These are phyloP conservation scores for Geophilus truncorum DNA, from an alignment of 2,888 invertebrate species.

Conservation along the genomic window DNA sequence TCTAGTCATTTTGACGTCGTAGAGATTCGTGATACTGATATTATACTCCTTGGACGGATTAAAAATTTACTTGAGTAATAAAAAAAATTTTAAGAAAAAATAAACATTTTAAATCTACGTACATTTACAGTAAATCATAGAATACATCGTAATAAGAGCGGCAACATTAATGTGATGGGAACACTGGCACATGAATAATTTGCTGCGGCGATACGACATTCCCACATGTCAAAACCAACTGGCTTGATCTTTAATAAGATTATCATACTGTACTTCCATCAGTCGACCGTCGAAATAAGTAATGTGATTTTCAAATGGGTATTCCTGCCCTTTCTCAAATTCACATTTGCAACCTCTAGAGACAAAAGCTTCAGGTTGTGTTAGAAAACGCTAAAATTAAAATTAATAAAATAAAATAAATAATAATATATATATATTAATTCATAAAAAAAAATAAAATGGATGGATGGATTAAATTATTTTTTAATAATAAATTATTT, in stretches of 20 bases:
- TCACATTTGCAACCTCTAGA: slow-evolving; percentile 97
- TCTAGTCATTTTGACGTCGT: neutral
- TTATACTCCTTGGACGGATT: neutral
- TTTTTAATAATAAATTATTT: no score
- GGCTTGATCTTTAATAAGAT: slow-evolving; percentile 72
- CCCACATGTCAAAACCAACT: slow-evolving; percentile 85
- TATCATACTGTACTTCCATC: slow-evolving; percentile 90
- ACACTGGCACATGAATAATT: neutral
- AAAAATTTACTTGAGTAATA: neutral
- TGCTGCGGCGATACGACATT: slow-evolving; percentile 83
- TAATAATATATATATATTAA: no score
- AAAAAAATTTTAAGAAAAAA: neutral
- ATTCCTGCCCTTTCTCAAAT: slow-evolving; percentile 93
- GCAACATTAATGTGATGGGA: neutral
- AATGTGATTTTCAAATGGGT: slow-evolving; percentile 89
- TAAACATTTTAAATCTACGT: no score
- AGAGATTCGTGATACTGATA: neutral
- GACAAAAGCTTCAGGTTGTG: no score
- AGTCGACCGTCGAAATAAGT: slow-evolving; percentile 95
- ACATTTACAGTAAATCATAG: neutral
- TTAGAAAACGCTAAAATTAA: no score
- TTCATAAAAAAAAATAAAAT: no score
- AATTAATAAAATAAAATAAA: no score
- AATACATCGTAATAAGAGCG: neutral
- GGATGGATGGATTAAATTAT: no score